Base-by-base conservation (phyloP, 2,888 invertebrate genomes). In the Perdita meconis region DNA sequence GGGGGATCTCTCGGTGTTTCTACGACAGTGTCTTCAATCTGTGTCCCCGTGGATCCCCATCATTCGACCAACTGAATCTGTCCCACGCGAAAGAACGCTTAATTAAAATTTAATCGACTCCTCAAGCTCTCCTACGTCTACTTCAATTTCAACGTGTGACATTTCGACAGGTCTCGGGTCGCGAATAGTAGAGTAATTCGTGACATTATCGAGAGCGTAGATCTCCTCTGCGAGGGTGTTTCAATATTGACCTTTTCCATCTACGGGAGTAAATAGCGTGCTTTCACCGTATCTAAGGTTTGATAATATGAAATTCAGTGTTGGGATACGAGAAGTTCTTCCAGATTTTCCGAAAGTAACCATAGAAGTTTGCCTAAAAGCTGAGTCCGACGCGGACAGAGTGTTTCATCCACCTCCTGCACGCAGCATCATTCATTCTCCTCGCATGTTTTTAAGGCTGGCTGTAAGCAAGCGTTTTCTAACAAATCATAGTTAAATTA, bases 401-500 rank as follows among this genome's bases (percentile, higher is more conserved):
- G 13, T 12, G 38, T 30, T 1, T 0, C 16, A 4, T 1, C 6
- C 16, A 2, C 30, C 44, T 6, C 8, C 30, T 12, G 6, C 36
- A 8, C 6, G 10, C 12, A 8, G 22, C 13, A 65, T 40, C 77
- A 69, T 78, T 74, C 74, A 64, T 78, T 36, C 10, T 34, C 24
- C 50, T 22, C 4, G 56, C 3, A 22, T 68, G 38, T 55, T 51
- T 10, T 42, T 56, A 53, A 56, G 64, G 42, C 63, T 77, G 60
- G 24, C 78, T 16, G 65, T 40, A 8, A 57, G 38, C 75, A 59
- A 47, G 55, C 53, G 70, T 70, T 63, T n/a, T 56, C 26, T 71
- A 71, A 78, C 61, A 76, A 76, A 76, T 76, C 57, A 66, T 53
- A 6, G 34, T 10, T 71, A 71, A 78, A 78, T 78, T 76, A 78